phyloP scores from a whole-genome alignment of 2,797 vertebrate genomes.

The Triplophysa bombifrons region DNA sequence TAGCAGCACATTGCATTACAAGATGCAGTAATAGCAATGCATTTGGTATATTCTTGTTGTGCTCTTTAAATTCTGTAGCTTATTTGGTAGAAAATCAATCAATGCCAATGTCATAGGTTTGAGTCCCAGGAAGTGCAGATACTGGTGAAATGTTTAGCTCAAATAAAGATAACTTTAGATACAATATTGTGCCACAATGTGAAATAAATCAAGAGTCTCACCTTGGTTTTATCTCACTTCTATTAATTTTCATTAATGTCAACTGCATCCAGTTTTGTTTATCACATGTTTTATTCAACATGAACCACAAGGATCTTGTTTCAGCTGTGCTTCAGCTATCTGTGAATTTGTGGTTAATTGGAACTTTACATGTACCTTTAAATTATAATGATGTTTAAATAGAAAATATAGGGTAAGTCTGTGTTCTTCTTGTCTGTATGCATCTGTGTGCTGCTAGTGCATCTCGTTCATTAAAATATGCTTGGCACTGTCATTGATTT shows the following conservation, averaged over 20 bases:
- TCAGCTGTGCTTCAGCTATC: not conserved
- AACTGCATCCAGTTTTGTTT: not conserved
- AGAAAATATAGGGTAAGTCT: not conserved
- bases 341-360: not conserved
- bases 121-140: too few relatives aligned
- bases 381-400: not conserved
- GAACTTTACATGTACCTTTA: not conserved
- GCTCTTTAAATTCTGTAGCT: not conserved
- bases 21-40: not conserved
- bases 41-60: not conserved
- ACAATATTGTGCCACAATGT: too few relatives aligned
- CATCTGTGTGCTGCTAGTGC: not conserved
- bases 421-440: too few relatives aligned
- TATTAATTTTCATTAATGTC: not conserved
- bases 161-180: too few relatives aligned
- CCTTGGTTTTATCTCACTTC: not conserved
- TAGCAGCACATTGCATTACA: not conserved
- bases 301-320: constrained; percentile 8
- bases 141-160: too few relatives aligned
- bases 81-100: not conserved
- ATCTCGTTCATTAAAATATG: constrained; percentile 11
- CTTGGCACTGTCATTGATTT: not conserved
- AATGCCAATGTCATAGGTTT: too few relatives aligned
- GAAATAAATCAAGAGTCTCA: not conserved
- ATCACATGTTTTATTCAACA: constrained; percentile 16